Evolutionary conservation across 1,140 invertebrate species (phyloP), one percentile per base, ranked within the genome.

Genomic region (Aphidius ervi): DNA sequence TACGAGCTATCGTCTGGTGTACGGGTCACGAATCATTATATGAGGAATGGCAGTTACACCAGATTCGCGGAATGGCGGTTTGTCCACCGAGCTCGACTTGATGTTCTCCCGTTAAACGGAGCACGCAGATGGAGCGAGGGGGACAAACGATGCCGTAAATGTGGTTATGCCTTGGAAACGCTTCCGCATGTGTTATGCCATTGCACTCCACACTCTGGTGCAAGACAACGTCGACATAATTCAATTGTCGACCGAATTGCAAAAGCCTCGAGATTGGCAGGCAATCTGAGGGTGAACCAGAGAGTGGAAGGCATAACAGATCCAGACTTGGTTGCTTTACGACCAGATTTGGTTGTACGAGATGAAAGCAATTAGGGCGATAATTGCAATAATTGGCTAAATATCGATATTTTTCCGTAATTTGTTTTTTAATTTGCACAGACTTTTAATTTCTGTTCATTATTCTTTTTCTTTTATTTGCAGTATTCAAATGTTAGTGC

Each of bases 51-150:
- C 0, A 58, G 57, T 5, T 69, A 58, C 58, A 72, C 66, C 10
- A 56, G 70, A 9, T 76, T 78, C 53, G 63, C 66, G 5, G 73
- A 78, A 47, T 78, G 76, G 74, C 68, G 75, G 9, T 78, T 79
- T 61, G 62, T 78, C 4, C 75, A 76, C 55, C 60, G 74, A 1
- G 73, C 75, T 20, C 63, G 67, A 6, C 66, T 79, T 5, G 66
- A 73, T 57, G 63, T 71, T 0, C 46, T 77, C 5, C 74, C 72
- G 0, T 52, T 77, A 0, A 76, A 77, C 60, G 75, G 65, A 2
- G 56, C 63, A 0, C 41, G 50, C 0, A 49, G 65, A 9, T 61
- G 46, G 49, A 41, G 42, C 0, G 10, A n/a, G 1, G 62, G 57
- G 1, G 67, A 72, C 53, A 70, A 63, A 45, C 31, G 66, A 4